These are phyloP conservation scores for Rhagologus leucostigma DNA, from an alignment of 2,113 vertebrate genomes.

Conservation along the genomic window DNA sequence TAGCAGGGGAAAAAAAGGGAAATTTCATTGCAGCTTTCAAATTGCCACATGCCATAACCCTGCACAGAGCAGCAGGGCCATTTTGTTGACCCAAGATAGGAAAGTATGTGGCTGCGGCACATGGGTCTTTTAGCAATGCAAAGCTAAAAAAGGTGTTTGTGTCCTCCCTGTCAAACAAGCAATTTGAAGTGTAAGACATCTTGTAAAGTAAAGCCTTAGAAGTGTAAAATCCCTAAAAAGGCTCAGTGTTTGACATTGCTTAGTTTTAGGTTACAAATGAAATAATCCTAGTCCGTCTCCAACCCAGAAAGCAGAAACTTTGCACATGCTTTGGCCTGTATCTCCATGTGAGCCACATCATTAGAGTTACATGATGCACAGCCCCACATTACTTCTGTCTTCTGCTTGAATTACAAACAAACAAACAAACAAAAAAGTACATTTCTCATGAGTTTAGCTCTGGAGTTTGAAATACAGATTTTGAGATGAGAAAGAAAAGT, in stretches of 20 bases:
- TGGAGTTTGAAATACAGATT: neutral
- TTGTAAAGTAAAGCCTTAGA: neutral
- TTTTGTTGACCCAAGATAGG: neutral
- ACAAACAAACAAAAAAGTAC: neutral
- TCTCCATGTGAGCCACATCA: neutral
- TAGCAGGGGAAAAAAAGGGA: neutral
- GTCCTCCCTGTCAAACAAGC: neutral
- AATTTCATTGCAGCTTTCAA: neutral
- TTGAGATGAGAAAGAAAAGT: neutral
- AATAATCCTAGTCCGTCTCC: neutral
- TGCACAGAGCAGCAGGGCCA: rapidly evolving
- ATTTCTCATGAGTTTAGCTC: neutral
- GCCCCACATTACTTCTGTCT: neutral
- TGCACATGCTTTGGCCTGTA: neutral
- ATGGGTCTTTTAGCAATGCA: neutral
- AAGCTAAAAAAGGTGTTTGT: neutral
- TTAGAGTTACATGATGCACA: neutral
- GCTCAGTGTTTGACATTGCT: neutral
- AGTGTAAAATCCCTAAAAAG: neutral
- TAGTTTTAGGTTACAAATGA: neutral
- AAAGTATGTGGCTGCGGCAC: neutral
- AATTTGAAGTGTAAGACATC: neutral
- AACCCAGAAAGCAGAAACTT: neutral
- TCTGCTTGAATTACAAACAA: neutral
- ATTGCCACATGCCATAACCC: neutral